Conservation (phyloP, 2,797 vertebrate species). For the Mycteria americana region DNA sequence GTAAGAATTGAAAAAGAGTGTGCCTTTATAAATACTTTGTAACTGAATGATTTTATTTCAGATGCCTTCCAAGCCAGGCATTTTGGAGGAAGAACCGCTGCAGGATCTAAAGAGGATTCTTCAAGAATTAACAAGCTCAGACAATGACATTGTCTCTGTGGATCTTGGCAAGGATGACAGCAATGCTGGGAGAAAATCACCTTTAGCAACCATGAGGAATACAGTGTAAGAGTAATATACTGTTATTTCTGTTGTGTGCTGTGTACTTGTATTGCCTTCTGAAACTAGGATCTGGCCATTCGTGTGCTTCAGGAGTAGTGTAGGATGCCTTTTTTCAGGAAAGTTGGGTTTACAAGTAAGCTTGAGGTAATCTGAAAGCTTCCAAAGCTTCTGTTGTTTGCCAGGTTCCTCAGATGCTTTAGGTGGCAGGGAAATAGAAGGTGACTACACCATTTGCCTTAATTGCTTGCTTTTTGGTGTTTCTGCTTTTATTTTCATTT, state of each 20-base stretch:
- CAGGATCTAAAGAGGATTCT: constrained; percentile 73
- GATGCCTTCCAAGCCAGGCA: constrained; percentile 46
- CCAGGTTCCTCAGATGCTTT: background rate
- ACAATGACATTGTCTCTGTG: constrained; percentile 48
- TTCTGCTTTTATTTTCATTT: background rate
- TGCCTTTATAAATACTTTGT: background rate
- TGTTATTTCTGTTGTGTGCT: background rate
- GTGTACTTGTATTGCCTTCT: background rate
- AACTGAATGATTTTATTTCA: constrained; percentile 12
- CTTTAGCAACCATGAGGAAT: background rate
- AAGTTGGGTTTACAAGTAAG: background rate
- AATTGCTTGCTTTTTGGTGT: background rate
- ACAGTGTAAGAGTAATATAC: background rate
- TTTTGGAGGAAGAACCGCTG: constrained; percentile 68
- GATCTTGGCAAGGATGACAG: constrained; percentile 14
- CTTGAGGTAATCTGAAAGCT: background rate
- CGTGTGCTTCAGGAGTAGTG: background rate
- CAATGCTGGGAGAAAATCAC: background rate
- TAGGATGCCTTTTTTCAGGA: background rate
- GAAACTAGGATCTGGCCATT: background rate
- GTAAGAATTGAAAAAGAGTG: background rate
- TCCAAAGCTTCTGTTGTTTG: background rate
- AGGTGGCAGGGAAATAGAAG: background rate
- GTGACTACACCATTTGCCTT: background rate
- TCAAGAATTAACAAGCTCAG: constrained; percentile 70